Conservation (phyloP, 2,888 invertebrate species). For the Aphrophora alni region DNA sequence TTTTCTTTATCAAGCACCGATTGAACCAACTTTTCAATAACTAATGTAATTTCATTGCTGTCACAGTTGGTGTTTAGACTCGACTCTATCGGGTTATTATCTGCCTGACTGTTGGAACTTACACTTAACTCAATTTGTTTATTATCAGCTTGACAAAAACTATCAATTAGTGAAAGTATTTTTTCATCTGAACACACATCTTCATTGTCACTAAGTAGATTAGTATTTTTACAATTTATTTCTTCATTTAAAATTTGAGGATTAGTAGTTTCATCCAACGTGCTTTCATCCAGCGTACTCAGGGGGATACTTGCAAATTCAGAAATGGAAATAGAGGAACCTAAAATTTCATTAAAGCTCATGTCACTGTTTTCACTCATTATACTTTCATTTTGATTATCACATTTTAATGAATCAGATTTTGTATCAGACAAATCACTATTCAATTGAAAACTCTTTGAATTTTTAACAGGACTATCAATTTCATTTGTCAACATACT, state of each 20-base stretch:
- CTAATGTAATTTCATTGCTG: not conserved
- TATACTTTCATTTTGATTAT: not conserved
- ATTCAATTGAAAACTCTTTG: not conserved
- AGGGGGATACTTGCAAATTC: not conserved
- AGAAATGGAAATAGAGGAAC: not conserved
- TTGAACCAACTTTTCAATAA: not conserved
- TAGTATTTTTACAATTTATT: not conserved
- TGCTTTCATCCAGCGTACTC: not conserved
- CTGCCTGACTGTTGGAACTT: not conserved
- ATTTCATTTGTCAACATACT: not conserved
- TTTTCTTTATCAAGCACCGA: not conserved
- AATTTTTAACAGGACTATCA: not conserved
- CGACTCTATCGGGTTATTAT: not conserved
- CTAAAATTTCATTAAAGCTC: not conserved
- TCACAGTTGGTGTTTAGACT: conserved; percentile 1
- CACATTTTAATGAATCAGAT: not conserved
- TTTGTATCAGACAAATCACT: not conserved
- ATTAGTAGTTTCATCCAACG: not conserved
- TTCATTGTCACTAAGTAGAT: not conserved
- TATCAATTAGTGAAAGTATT: conserved; percentile 27
- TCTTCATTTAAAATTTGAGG: conserved; percentile 6
- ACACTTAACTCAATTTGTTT: not conserved
- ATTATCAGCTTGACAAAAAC: conserved; percentile 8
- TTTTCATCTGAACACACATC: conserved; percentile 29
- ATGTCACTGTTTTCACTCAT: not conserved